Conservation (phyloP, 2,797 vertebrate species). For the Lindbergichthys nudifrons region DNA sequence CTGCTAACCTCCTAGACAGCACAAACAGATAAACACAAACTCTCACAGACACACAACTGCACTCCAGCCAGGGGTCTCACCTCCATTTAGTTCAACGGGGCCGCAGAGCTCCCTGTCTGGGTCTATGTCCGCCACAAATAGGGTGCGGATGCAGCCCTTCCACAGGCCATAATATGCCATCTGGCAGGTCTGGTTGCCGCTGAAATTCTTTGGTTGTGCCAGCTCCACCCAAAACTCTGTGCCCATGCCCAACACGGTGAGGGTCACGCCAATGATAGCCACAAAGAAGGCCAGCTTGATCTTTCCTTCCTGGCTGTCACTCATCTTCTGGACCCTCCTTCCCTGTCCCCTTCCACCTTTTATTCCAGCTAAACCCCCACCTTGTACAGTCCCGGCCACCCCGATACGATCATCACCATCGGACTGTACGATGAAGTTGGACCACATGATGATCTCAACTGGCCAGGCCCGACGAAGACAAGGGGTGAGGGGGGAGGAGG, state of each 20-base stretch:
- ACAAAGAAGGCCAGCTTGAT: conserved; percentile 91
- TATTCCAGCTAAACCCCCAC: conserved; percentile 67
- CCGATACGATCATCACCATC: conserved; percentile 84
- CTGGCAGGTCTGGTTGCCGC: conserved; percentile 87
- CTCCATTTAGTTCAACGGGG: conserved; percentile 90
- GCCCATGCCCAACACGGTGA: conserved; percentile 90
- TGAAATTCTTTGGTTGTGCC: conserved; percentile 86
- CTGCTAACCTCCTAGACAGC: conserved; percentile 38
- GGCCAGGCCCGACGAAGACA: not conserved
- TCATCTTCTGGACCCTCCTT: conserved; percentile 78
- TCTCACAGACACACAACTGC: conserved; percentile 22
- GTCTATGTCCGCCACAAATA: conserved; percentile 89
- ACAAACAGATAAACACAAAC: conserved; percentile 37
- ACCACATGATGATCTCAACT: conserved; percentile 84
- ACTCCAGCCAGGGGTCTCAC: conserved; percentile 76
- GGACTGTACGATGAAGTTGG: conserved; percentile 90
- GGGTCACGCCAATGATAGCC: conserved; percentile 87
- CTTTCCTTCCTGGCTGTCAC: conserved; percentile 89
- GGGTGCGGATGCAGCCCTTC: conserved; percentile 90
- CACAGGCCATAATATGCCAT: conserved; percentile 91
- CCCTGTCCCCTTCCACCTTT: conserved; percentile 74
- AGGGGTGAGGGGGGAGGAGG: not conserved
- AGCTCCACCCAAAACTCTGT: conserved; percentile 96
- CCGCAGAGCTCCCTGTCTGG: conserved; percentile 89
- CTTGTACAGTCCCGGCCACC: conserved; percentile 64